Conservation (phyloP, 2,888 invertebrate genomes). For the Rhamphomyia laevipes region DNA sequence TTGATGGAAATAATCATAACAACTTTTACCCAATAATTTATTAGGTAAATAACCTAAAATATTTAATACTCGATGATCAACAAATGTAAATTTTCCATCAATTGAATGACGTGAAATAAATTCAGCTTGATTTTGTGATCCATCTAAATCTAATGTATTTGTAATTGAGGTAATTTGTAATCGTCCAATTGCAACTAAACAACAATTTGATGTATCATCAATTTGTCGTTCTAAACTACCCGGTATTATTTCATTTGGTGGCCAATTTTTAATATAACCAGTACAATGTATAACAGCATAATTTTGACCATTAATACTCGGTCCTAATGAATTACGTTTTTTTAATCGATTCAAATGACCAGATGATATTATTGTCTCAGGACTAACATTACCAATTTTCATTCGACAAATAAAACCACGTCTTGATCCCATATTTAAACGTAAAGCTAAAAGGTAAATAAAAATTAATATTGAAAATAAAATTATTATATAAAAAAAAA, state of each 20-base stretch:
- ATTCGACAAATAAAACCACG: conserved; percentile 95
- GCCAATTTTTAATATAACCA: conserved; percentile 96
- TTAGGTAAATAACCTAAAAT: conserved; percentile 82
- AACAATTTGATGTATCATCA: conserved; percentile 74
- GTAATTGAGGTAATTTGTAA: conserved; percentile 48
- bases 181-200: conserved; percentile 89
- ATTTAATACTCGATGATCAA: conserved; percentile 82
- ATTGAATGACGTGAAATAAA: conserved; percentile 88
- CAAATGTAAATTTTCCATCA: conserved; percentile 93
- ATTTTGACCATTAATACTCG: conserved; percentile 80
- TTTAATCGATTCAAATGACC: conserved; percentile 73
- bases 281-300: conserved; percentile 97
- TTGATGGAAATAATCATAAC: conserved; percentile 90
- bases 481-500: conserved; percentile 25
- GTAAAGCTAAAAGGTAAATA: conserved; percentile 53
- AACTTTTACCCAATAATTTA: conserved; percentile 80
- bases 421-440: conserved; percentile 91
- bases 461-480: conserved; percentile 17
- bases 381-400: conserved; percentile 70
- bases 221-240: conserved; percentile 64
- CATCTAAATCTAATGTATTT: conserved; percentile 72
- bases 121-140: conserved; percentile 68
- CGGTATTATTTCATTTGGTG: conserved; percentile 71
- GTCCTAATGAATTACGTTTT: conserved; percentile 82
- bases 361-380: conserved; percentile 53